These are phyloP conservation scores for Brachylomia viminalis DNA, from an alignment of 2,888 invertebrate genomes.

Conservation along the genomic window DNA sequence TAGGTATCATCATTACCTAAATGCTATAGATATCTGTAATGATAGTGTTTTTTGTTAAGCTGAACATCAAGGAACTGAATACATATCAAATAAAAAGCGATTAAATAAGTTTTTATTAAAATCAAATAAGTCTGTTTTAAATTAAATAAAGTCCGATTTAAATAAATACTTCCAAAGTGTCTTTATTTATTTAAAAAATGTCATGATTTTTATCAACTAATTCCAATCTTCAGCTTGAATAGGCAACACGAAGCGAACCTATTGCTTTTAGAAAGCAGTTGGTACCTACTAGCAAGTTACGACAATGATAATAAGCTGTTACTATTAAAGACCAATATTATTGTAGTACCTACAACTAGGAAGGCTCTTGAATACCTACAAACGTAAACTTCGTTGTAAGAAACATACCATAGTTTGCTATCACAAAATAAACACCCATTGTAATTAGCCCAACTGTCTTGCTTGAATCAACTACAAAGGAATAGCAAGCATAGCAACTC, in stretches of 20 bases:
- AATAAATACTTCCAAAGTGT: background rate
- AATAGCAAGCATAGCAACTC: constrained; percentile 14
- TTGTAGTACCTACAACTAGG: background rate
- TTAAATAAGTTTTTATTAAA: background rate
- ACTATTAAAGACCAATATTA: constrained; percentile 16
- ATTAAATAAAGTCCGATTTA: background rate
- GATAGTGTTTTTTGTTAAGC: background rate
- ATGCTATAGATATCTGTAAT: no score
- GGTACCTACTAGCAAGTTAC: background rate
- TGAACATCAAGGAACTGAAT: background rate
- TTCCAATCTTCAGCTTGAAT: background rate
- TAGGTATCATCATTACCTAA: background rate
- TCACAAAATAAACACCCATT: constrained; percentile 32
- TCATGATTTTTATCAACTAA: background rate
- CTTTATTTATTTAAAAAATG: background rate
- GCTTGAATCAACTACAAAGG: constrained; percentile 13
- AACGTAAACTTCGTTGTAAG: constrained; percentile 15
- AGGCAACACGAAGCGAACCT: background rate
- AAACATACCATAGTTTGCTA: background rate
- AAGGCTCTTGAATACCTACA: background rate
- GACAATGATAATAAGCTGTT: constrained; percentile 17
- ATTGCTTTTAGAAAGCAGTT: background rate
- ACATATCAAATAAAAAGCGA: no score
- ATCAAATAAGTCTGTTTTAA: background rate
- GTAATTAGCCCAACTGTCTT: constrained; percentile 8